These are phyloP conservation scores for Phrynosoma blainvillii DNA, from an alignment of 2,113 vertebrate species.

Conservation along the genomic window DNA sequence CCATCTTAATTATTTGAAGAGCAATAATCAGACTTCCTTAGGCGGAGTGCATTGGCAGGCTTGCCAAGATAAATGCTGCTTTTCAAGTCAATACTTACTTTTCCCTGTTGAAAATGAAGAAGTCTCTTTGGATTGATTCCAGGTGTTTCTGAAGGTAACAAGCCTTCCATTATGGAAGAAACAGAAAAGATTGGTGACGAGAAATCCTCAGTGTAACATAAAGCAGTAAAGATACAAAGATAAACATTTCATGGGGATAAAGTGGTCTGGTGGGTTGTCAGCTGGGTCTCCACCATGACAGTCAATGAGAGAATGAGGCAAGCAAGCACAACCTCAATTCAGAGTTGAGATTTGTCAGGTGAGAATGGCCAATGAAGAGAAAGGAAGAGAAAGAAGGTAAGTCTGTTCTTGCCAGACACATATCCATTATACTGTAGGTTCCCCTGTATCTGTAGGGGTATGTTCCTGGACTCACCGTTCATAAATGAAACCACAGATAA, in stretches of 20 bases:
- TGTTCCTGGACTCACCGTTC: no score
- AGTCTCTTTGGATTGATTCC: constrained; percentile 92
- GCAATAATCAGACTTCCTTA: background rate
- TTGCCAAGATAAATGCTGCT: background rate
- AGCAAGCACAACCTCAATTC: no score
- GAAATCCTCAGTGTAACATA: background rate
- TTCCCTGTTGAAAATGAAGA: constrained; percentile 98
- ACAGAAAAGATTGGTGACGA: constrained; percentile 27
- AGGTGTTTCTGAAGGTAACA: constrained; percentile 90
- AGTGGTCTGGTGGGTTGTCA: background rate
- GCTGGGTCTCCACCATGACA: no score
- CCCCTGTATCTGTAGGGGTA: no score
- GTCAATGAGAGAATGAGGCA: no score
- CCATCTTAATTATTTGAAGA: background rate
- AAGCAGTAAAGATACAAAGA: background rate
- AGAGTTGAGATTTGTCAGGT: no score
- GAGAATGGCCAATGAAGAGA: no score
- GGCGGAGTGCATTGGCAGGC: background rate
- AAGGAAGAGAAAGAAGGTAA: no score
- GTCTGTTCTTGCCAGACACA: no score
- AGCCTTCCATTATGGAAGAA: constrained; percentile 70
- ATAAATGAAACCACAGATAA: no score
- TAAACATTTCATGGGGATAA: background rate
- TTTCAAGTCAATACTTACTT: constrained; percentile 80
- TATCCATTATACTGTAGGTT: no score